A percentile compares a stretch with the other conserved stretches of the same genome.
Conservation (phyloP, 2,113 vertebrate species). For the Neomonachus schauinslandi region DNA sequence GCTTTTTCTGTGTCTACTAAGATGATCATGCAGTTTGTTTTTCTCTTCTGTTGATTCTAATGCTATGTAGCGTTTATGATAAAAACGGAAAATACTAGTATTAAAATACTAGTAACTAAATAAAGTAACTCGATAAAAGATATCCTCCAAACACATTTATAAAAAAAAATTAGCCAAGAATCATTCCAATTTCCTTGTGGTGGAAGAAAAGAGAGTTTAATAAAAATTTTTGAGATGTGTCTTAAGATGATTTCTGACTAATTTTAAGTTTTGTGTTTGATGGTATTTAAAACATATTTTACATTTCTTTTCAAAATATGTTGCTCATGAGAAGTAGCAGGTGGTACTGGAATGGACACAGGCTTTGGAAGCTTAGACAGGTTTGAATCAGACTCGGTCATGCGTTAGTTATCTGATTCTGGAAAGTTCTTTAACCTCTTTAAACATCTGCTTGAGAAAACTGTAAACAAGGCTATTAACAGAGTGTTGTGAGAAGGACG, state of each 20-base stretch:
- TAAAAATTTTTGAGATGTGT: background rate
- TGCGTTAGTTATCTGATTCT: background rate
- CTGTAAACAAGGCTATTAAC: background rate
- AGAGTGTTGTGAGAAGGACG: background rate
- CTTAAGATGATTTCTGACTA: background rate
- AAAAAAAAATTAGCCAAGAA: background rate
- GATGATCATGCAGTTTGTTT: background rate
- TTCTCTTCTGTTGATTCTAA: background rate
- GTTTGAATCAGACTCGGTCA: background rate
- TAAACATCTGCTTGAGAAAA: background rate
- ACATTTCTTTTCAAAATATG: background rate
- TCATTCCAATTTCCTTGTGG: background rate
- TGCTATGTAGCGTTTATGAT: background rate
- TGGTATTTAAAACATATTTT: background rate
- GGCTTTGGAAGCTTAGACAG: background rate
- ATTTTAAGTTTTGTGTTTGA: slow-evolving; percentile 1
- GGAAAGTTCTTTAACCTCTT: background rate
- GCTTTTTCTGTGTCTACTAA: background rate
- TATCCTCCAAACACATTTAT: background rate
- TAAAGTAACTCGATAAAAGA: background rate
- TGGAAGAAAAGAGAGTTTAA: background rate
- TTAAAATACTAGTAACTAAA: background rate
- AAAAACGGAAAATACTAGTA: background rate
- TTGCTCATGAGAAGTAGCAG: background rate
- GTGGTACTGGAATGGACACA: background rate